Evolutionary conservation across 2,888 invertebrate genomes (phyloP).

Genomic region (Oscheius sp.): DNA sequence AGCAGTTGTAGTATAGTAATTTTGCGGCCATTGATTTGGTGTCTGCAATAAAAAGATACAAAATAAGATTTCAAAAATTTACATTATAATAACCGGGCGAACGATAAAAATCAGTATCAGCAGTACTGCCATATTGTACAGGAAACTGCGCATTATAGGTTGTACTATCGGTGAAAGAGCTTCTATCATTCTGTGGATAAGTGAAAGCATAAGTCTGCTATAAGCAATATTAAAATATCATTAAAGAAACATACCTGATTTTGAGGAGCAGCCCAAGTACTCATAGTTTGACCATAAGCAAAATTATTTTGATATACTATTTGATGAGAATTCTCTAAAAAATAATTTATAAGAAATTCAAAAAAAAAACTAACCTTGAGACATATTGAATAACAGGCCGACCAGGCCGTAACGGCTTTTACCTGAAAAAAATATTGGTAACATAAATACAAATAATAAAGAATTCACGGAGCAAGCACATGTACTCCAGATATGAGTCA

Average conservation of each 20-base stretch:
- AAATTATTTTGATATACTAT: not conserved
- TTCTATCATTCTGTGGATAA: constrained; percentile 12
- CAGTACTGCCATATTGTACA: not conserved
- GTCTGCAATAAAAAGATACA: not conserved
- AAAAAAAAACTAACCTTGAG: constrained; percentile 27
- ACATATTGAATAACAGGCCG: too few species aligned
- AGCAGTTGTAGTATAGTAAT: not conserved
- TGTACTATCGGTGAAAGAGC: not conserved
- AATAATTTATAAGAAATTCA: too few species aligned
- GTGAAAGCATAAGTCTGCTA: constrained; percentile 12
- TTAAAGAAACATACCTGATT: not conserved
- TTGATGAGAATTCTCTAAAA: too few species aligned
- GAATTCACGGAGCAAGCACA: too few species aligned
- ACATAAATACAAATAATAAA: too few species aligned
- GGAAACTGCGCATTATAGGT: not conserved
- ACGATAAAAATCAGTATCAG: constrained; percentile 9
- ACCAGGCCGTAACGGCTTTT: too few species aligned
- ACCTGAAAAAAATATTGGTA: too few species aligned
- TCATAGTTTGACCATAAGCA: constrained; percentile 4
- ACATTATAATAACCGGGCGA: constrained; percentile 9
- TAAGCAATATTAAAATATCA: not conserved
- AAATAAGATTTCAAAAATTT: not conserved
- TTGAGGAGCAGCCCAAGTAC: constrained; percentile 19
- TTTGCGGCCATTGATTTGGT: constrained; percentile 1
- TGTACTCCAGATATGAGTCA: too few species aligned